Evolutionary conservation across 2,797 vertebrate genomes (phyloP).

Genomic region (Trichosurus vulpecula): DNA sequence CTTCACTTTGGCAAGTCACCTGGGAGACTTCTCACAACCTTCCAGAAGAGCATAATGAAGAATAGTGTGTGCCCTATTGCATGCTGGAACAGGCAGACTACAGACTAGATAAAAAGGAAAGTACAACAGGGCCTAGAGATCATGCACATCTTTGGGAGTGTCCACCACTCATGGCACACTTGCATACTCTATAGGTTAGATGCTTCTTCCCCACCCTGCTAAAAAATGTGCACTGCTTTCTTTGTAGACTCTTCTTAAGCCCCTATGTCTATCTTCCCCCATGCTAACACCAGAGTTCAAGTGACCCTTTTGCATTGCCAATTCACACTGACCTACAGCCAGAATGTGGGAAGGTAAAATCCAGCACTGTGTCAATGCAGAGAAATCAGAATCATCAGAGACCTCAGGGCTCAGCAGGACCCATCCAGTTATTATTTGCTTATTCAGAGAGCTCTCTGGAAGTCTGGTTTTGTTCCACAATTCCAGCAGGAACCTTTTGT

Average conservation of each 20-base stretch:
- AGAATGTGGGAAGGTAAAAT: not conserved
- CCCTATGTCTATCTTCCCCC: not conserved
- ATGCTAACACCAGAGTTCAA: not conserved
- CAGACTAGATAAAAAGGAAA: not conserved
- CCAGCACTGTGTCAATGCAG: not conserved
- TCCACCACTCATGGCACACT: not conserved
- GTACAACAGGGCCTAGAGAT: not conserved
- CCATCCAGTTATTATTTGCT: not conserved
- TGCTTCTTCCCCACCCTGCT: not conserved
- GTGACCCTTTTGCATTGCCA: not conserved
- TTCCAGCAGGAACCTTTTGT: not conserved
- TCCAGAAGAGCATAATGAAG: not conserved
- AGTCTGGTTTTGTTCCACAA: not conserved
- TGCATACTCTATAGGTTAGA: not conserved
- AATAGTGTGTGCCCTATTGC: not conserved
- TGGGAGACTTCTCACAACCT: not conserved
- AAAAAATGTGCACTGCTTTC: not conserved
- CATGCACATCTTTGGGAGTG: not conserved
- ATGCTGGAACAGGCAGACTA: not conserved
- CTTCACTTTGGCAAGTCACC: not conserved
- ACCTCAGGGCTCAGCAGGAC: not conserved
- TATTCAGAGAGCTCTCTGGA: not conserved
- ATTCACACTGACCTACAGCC: not conserved
- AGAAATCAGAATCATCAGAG: not conserved
- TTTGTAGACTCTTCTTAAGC: not conserved